phyloP scores from a whole-genome alignment of 2,888 invertebrate genomes.

The Brassicogethes aeneus region DNA sequence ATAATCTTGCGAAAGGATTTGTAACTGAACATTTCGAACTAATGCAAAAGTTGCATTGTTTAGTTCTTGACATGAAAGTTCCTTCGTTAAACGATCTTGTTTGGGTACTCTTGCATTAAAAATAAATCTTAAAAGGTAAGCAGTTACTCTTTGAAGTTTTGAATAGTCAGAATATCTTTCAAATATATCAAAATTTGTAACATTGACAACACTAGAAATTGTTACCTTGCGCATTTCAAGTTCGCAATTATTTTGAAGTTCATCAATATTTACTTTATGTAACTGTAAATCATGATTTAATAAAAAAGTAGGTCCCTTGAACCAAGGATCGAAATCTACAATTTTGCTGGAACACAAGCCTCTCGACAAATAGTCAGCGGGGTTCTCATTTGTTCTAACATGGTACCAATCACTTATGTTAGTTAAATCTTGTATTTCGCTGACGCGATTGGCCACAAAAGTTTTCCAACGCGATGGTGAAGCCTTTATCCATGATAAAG shows the following conservation, averaged over 20 bases:
- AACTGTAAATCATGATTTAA: not conserved
- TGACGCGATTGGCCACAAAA: slow-evolving; percentile 11
- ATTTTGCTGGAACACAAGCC: slow-evolving; percentile 2
- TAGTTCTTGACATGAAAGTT: slow-evolving; percentile 4
- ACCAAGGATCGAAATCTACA: slow-evolving; percentile 5
- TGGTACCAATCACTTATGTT: slow-evolving; percentile 6
- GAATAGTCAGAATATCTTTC: slow-evolving; percentile 5
- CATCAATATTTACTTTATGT: not conserved
- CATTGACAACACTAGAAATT: not conserved
- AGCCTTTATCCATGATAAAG: slow-evolving; percentile 9
- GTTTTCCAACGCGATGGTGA: slow-evolving; percentile 7
- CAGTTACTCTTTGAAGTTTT: not conserved
- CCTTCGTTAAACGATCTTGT: slow-evolving; percentile 1
- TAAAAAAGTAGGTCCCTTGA: slow-evolving; percentile 7
- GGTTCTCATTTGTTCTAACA: slow-evolving; percentile 10
- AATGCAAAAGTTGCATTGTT: slow-evolving; percentile 4
- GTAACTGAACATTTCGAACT: slow-evolving; percentile 7
- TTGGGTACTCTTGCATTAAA: not conserved
- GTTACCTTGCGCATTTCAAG: not conserved
- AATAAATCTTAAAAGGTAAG: not conserved
- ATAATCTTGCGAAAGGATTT: slow-evolving; percentile 8
- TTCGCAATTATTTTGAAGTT: not conserved
- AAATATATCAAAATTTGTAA: slow-evolving; percentile 4
- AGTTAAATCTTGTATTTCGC: slow-evolving; percentile 9
- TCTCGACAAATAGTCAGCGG: slow-evolving; percentile 7